A percentile compares a stretch with the other conserved stretches of the same genome.
Evolutionary conservation across 2,113 vertebrate genomes (phyloP).

Genomic region (Galbula dea): DNA sequence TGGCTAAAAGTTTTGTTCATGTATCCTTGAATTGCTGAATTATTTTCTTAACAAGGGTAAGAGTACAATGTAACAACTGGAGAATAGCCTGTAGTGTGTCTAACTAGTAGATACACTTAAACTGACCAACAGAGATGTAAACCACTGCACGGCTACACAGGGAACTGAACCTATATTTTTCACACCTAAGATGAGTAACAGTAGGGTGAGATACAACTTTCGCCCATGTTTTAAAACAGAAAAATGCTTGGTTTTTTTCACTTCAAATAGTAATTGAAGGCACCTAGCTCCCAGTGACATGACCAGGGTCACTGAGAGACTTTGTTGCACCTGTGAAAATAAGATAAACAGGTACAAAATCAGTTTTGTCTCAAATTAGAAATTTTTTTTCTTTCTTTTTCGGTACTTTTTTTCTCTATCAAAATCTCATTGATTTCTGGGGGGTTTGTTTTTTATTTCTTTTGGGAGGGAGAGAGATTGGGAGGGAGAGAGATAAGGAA

Average conservation of each 20-base stretch:
- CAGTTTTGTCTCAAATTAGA: neutral
- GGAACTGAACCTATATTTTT: neutral
- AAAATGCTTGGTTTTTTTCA: neutral
- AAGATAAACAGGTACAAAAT: neutral
- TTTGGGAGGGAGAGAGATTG: too few relatives aligned
- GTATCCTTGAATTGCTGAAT: neutral
- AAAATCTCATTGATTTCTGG: neutral
- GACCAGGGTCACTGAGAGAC: neutral
- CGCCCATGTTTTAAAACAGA: neutral
- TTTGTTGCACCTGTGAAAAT: neutral
- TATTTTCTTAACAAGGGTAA: neutral
- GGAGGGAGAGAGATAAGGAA: neutral
- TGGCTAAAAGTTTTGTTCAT: neutral
- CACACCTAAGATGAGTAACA: neutral
- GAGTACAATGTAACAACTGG: neutral
- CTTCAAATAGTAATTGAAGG: neutral
- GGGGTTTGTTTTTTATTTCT: neutral
- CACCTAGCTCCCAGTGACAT: neutral
- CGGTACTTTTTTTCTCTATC: neutral
- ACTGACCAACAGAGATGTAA: neutral
- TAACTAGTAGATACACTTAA: neutral
- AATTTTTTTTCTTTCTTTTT: neutral
- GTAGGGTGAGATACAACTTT: neutral
- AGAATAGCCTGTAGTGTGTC: neutral
- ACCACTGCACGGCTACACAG: neutral